Evolutionary conservation across 2,113 vertebrate genomes (phyloP).

Genomic region (Brachyhypopomus gauderio): DNA sequence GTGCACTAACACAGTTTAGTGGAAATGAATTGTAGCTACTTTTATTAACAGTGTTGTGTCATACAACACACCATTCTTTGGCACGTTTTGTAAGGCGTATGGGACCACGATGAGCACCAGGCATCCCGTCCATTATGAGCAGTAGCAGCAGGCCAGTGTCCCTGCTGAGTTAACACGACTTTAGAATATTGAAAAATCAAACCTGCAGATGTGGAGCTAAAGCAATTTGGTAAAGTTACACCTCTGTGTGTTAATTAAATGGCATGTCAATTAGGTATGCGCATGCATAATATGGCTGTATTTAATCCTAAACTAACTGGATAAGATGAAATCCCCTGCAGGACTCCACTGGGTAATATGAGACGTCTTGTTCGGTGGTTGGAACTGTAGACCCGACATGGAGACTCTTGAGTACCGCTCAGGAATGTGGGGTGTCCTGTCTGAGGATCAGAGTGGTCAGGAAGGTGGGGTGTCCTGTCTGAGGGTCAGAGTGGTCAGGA

Average conservation of each 20-base stretch:
- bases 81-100: too few species aligned
- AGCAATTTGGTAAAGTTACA: not conserved
- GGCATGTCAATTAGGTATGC: not conserved
- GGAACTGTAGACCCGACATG: not conserved
- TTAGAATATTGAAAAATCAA: not conserved
- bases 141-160: not conserved
- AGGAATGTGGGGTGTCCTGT: too few species aligned
- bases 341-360: slow-evolving; percentile 5
- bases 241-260: not conserved
- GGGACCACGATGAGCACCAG: too few species aligned
- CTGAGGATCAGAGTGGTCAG: too few species aligned
- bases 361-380: slow-evolving; percentile 4
- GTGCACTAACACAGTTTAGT: too few species aligned
- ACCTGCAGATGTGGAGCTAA: not conserved
- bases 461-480: not conserved
- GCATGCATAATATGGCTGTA: not conserved
- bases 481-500: too few species aligned
- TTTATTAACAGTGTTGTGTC: too few species aligned
- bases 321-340: slow-evolving; percentile 10
- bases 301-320: slow-evolving; percentile 3
- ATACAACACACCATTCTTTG: too few species aligned
- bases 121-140: too few species aligned
- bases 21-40: too few species aligned
- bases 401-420: not conserved
- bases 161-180: not conserved